Percentiles rank a stretch among this genome's conserved stretches.
phyloP scores from a whole-genome alignment of 2,797 vertebrate genomes.

The Urophycis tenuis region DNA sequence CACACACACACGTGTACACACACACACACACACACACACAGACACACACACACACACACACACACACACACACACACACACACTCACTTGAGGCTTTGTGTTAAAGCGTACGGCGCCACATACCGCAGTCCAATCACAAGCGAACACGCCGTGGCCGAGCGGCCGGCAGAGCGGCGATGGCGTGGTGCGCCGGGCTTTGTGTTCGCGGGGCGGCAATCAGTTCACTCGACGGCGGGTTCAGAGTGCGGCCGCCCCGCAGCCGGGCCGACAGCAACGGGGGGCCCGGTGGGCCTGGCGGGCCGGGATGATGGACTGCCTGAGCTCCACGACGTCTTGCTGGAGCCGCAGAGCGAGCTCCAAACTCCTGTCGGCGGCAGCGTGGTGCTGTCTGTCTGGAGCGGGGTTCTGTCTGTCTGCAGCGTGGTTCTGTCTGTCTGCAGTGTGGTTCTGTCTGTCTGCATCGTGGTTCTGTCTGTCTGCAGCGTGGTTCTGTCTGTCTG shows the following conservation, averaged over 20 bases:
- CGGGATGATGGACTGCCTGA: neutral
- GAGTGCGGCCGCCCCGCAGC: neutral
- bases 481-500: too few relatives aligned
- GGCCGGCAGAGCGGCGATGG: too few relatives aligned
- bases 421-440: too few relatives aligned
- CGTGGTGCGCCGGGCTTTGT: neutral
- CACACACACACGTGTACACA: conserved; percentile 1
- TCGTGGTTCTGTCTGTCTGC: too few relatives aligned
- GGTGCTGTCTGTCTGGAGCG: too few relatives aligned
- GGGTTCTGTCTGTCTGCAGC: too few relatives aligned
- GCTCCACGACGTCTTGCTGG: too few relatives aligned
- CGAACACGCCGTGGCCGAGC: neutral
- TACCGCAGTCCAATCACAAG: neutral
- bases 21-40: neutral
- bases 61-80: conserved; percentile 2
- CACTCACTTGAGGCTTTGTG: neutral
- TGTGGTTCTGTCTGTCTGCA: too few relatives aligned
- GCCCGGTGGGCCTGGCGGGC: too few relatives aligned
- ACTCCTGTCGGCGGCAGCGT: too few relatives aligned
- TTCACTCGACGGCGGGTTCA: neutral
- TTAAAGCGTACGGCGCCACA: neutral
- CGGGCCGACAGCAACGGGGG: too few relatives aligned
- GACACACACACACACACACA: neutral
- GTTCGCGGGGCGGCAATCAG: neutral
- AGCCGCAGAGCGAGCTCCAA: too few relatives aligned